A percentile compares a stretch with the other conserved stretches of the same genome.
phyloP scores from a whole-genome alignment of 2,113 vertebrate species.

The Bombycilla garrulus region DNA sequence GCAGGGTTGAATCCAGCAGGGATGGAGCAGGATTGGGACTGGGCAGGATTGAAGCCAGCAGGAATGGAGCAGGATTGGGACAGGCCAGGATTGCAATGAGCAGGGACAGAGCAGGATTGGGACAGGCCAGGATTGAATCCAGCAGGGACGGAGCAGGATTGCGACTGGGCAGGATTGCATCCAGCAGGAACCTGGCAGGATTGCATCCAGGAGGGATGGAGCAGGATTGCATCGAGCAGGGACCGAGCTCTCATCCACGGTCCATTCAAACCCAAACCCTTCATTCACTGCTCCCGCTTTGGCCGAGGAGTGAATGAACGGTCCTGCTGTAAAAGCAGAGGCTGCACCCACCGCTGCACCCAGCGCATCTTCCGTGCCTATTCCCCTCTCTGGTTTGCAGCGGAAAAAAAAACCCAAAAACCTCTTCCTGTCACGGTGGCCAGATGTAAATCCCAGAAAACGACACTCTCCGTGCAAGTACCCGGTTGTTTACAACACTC shows the following conservation, averaged over 20 bases:
- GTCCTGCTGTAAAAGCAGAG: not conserved
- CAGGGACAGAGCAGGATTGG: too few relatives aligned
- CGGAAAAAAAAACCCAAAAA: not conserved
- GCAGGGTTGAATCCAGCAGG: too few relatives aligned
- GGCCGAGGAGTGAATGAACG: not conserved
- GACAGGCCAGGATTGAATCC: too few relatives aligned
- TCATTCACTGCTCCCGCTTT: not conserved
- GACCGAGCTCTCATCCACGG: accelerated
- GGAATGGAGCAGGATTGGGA: too few relatives aligned
- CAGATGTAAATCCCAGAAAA: not conserved
- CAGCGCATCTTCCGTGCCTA: accelerated
- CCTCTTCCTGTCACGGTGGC: accelerated
- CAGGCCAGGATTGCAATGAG: too few relatives aligned
- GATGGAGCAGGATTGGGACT: too few relatives aligned
- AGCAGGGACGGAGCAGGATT: too few relatives aligned
- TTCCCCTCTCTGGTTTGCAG: not conserved
- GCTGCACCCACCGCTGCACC: not conserved
- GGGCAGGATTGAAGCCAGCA: too few relatives aligned
- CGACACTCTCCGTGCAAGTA: accelerated
- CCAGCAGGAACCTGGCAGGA: too few relatives aligned
- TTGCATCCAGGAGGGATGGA: too few relatives aligned
- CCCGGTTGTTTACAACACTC: not conserved
- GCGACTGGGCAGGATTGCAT: too few relatives aligned
- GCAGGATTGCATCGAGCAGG: not conserved
- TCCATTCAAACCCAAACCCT: not conserved